Evolutionary conservation across 1,140 invertebrate species (phyloP), one percentile per base, ranked within the genome.

Genomic region (Mylabris phalerata): DNA sequence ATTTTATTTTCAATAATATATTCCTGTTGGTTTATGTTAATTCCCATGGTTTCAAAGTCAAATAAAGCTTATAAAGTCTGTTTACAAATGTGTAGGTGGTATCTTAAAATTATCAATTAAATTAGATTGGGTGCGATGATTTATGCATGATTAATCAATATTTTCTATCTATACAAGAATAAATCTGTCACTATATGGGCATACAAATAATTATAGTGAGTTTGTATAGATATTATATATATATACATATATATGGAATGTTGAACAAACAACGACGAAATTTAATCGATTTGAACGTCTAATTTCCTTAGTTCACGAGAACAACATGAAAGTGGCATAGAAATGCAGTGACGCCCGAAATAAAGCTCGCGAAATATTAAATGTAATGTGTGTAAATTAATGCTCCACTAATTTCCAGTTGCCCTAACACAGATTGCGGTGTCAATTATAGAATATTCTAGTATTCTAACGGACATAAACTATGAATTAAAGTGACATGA

Each of bases 371-470:
- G 58, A 67, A 32, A 59, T 62, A 57, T 62, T 59, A 67, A 67
- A 64, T 67, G 62, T 67, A 60, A 7, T 5, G 7, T 32, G 52
- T 59, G 61, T 57, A 67, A 67, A 52, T 67, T 67, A 62, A 67
- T 61, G 65, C 65, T 54, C 65, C 59, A 64, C 65, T 67, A 67
- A 67, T 64, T 64, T 64, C 57, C 61, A 55, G 32, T 58, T 63
- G 50, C 57, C 57, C 57, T 54, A 62, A 61, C 57, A 32, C 32
- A 65, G 60, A 60, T 49, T 64, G 65, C 46, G 62, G 65, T 64
- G 61, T 67, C 65, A 67, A 67, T 67, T 67, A 67, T 61, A 57
- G 54, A 62, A 66, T 59, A 59, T 63, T 63, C 62, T 63, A 32
- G 61, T 55, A 52, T 55, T 65, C 61, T 58, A 48, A 52, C 64